Evolutionary conservation across 2,888 invertebrate species (phyloP).

Genomic region (Parthenolecanium corni): DNA sequence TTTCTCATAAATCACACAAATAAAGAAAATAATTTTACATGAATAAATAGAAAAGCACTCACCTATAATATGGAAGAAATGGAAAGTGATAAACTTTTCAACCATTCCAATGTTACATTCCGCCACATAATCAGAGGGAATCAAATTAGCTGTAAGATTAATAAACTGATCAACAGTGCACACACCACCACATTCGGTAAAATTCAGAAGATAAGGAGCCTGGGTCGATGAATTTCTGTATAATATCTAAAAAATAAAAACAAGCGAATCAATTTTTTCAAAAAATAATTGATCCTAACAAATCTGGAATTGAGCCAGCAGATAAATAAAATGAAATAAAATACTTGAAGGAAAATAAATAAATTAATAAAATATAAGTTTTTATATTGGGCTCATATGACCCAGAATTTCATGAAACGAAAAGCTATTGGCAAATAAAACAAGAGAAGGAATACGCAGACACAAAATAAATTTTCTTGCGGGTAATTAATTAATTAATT

Average conservation of each 20-base stretch:
- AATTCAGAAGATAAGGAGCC: slow-evolving; percentile 39
- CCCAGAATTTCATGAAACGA: too few species aligned
- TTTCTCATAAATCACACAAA: not conserved
- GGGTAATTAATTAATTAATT: too few species aligned
- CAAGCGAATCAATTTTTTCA: not conserved
- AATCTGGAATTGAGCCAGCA: too few species aligned
- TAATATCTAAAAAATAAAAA: slow-evolving; percentile 40
- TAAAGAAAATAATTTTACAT: not conserved
- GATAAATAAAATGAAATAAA: too few species aligned
- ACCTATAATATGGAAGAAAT: not conserved
- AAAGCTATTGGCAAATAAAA: too few species aligned
- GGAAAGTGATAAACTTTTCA: not conserved
- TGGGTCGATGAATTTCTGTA: slow-evolving; percentile 45
- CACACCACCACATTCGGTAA: slow-evolving; percentile 50
- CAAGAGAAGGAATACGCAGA: too few species aligned
- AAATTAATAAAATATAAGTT: too few species aligned
- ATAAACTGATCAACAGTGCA: slow-evolving; percentile 50
- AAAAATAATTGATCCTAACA: too few species aligned
- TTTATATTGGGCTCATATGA: too few species aligned
- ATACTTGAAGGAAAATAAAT: too few species aligned
- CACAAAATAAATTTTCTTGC: too few species aligned
- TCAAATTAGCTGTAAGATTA: slow-evolving; percentile 38
- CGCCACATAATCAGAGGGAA: slow-evolving; percentile 19
- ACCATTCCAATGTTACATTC: slow-evolving; percentile 19
- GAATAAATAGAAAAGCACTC: not conserved